These are phyloP conservation scores for Saccostrea cuccullata DNA, from an alignment of 1,140 invertebrate species.

Conservation along the genomic window DNA sequence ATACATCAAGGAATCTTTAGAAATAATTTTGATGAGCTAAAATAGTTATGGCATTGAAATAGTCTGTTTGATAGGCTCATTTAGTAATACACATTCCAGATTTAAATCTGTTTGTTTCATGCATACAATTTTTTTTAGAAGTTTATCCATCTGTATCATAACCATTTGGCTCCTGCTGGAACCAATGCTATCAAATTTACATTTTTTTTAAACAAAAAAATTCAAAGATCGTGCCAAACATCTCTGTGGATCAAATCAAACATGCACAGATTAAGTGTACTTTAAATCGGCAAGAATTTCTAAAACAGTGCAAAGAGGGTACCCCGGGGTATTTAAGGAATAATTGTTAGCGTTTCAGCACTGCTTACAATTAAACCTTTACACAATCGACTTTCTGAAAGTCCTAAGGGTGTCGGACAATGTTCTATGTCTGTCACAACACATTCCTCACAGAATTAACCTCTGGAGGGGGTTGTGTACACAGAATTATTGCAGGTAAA, in stretches of 20 bases:
- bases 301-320: not conserved
- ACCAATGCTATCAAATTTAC: not conserved
- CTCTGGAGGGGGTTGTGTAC: not conserved
- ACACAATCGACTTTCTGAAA: not conserved
- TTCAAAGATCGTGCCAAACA: not conserved
- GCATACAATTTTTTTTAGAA: not conserved
- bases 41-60: not conserved
- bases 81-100: not conserved
- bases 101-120: not conserved
- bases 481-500: slow-evolving; percentile 5
- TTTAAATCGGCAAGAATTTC: slow-evolving; percentile 14
- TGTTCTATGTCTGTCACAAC: not conserved
- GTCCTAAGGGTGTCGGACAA: not conserved
- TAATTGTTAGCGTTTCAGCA: not conserved
- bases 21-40: not conserved
- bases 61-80: not conserved
- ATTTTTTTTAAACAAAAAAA: slow-evolving; percentile 6
- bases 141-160: not conserved
- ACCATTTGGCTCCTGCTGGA: not conserved
- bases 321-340: not conserved
- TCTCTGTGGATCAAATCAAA: not conserved
- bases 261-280: not conserved
- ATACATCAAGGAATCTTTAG: too few species aligned
- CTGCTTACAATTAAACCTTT: not conserved
- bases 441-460: not conserved